Evolutionary conservation across 2,113 vertebrate genomes (phyloP).

Genomic region (Columbina picui): DNA sequence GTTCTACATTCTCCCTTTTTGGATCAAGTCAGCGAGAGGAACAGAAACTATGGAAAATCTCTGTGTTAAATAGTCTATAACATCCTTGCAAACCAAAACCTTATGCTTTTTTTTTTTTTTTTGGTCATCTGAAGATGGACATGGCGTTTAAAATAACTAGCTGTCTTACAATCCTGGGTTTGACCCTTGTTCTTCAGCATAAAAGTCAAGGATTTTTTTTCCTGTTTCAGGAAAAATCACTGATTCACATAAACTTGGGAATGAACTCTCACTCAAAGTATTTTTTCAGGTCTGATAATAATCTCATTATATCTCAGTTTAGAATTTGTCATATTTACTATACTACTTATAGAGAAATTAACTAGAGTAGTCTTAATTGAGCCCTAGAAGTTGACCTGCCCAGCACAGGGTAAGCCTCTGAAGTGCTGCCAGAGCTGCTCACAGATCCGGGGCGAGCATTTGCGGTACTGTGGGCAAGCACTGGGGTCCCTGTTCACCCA

Average conservation of each 20-base stretch:
- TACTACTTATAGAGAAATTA: background rate
- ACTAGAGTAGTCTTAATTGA: background rate
- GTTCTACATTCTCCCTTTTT: background rate
- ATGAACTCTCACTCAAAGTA: background rate
- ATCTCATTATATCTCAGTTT: accelerated
- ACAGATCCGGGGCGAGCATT: accelerated
- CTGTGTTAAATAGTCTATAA: background rate
- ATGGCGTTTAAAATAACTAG: background rate
- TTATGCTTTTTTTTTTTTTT: background rate
- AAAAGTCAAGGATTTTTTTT: background rate
- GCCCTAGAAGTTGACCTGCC: background rate
- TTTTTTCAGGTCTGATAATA: background rate
- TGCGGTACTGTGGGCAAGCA: no score
- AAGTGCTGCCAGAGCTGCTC: background rate
- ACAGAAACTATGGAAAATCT: background rate
- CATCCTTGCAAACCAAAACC: background rate
- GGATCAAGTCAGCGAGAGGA: background rate
- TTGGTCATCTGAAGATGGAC: background rate
- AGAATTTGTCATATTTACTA: background rate
- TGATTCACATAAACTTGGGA: background rate
- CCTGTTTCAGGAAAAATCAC: background rate
- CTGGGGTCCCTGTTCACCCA: background rate
- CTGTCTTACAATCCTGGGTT: background rate
- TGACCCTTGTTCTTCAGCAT: background rate
- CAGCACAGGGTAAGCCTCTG: background rate